Percentiles rank a stretch among this genome's conserved stretches.
These are phyloP conservation scores for Drosophila watanabei DNA, from an alignment of 1,140 invertebrate genomes.

Conservation along the genomic window DNA sequence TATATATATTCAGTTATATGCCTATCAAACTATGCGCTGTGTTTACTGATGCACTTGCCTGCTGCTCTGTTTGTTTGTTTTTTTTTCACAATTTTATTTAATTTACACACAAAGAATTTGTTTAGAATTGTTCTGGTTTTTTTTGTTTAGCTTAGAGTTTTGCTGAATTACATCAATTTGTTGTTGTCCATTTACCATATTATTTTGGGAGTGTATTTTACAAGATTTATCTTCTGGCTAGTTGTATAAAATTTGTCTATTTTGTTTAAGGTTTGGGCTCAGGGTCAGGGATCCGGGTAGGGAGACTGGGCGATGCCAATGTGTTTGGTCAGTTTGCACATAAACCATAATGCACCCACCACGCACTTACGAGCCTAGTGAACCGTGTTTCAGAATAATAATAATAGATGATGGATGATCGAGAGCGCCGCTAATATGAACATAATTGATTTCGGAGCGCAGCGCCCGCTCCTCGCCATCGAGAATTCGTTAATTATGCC, in stretches of 20 bases:
- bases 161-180: slow-evolving; percentile 50
- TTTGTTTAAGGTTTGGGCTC: slow-evolving; percentile 34
- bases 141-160: slow-evolving; percentile 7
- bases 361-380: slow-evolving; percentile 19
- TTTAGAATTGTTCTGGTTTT: slow-evolving; percentile 29
- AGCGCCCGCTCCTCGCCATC: slow-evolving; percentile 5
- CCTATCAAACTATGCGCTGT: slow-evolving; percentile 72
- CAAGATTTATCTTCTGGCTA: slow-evolving; percentile 39
- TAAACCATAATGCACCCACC: slow-evolving; percentile 32
- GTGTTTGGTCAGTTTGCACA: slow-evolving; percentile 28
- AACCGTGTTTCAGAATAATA: slow-evolving; percentile 16
- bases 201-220: slow-evolving; percentile 50
- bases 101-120: slow-evolving; percentile 64
- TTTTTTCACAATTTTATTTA: slow-evolving; percentile 45
- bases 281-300: neutral
- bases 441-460: slow-evolving; percentile 42
- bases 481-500: slow-evolving; percentile 72
- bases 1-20: slow-evolving; percentile 69
- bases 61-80: slow-evolving; percentile 17
- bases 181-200: slow-evolving; percentile 44
- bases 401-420: slow-evolving; percentile 23
- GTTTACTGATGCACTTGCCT: slow-evolving; percentile 53
- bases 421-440: slow-evolving; percentile 48
- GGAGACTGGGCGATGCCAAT: slow-evolving; percentile 3
- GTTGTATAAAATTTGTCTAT: slow-evolving; percentile 72